These are phyloP conservation scores for Muscicapa adusta DNA, from an alignment of 2,113 vertebrate species.

Conservation along the genomic window DNA sequence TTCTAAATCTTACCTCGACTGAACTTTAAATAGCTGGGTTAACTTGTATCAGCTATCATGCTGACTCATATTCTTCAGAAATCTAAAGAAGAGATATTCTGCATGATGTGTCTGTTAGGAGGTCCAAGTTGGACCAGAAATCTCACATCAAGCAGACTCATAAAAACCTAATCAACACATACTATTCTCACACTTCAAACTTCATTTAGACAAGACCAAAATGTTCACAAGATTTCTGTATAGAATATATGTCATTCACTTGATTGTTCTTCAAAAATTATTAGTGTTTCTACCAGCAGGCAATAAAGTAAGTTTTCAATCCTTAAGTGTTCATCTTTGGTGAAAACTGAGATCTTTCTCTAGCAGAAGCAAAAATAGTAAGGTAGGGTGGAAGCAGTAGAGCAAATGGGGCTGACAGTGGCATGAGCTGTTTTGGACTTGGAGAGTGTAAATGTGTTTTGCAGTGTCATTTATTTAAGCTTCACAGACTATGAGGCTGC, in stretches of 20 bases:
- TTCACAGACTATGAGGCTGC: not conserved
- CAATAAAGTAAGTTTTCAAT: not conserved
- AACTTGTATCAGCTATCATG: not conserved
- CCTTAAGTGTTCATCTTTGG: not conserved
- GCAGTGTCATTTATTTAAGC: not conserved
- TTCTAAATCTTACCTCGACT: not conserved
- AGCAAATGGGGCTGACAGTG: not conserved
- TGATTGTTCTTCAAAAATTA: not conserved
- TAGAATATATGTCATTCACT: not conserved
- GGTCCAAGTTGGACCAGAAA: not conserved
- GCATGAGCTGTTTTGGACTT: not conserved
- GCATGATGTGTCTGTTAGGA: not conserved
- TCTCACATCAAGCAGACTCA: not conserved
- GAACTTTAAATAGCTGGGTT: not conserved
- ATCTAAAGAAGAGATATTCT: not conserved
- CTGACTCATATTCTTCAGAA: not conserved
- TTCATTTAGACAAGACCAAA: not conserved
- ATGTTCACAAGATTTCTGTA: accelerated
- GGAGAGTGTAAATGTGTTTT: not conserved
- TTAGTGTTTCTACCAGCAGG: not conserved
- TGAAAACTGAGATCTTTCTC: not conserved
- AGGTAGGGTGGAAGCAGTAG: not conserved
- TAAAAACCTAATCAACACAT: not conserved
- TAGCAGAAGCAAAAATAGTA: not conserved
- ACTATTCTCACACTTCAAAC: not conserved